Percentiles rank a stretch among this genome's conserved stretches.
Conservation (phyloP, 1,140 invertebrate species). For the Dryas iulia region DNA sequence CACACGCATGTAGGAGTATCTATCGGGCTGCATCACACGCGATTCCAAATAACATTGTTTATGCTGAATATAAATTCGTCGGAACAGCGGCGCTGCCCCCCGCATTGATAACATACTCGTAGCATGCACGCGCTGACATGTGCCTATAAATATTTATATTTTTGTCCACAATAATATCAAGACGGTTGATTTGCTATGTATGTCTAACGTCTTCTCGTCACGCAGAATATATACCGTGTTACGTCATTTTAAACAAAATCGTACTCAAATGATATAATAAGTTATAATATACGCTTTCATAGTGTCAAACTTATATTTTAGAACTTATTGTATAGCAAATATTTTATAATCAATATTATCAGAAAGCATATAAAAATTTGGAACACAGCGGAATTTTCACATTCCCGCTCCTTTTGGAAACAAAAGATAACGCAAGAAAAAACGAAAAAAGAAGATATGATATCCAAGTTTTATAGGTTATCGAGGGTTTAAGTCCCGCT, state of each 20-base stretch:
- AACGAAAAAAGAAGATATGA: too few species aligned
- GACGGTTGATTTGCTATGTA: background rate
- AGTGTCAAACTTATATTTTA: too few species aligned
- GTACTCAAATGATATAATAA: too few species aligned
- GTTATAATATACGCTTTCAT: too few species aligned
- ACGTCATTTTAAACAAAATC: background rate
- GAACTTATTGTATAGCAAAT: too few species aligned
- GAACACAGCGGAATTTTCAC: too few species aligned
- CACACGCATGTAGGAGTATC: background rate
- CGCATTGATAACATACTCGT: background rate
- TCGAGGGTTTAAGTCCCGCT: too few species aligned
- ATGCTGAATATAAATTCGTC: background rate
- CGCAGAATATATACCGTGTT: background rate
- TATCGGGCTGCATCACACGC: background rate
- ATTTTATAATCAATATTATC: too few species aligned
- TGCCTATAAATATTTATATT: background rate
- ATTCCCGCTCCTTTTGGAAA: too few species aligned
- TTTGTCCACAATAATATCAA: background rate
- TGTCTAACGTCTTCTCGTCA: background rate
- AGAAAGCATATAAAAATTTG: too few species aligned
- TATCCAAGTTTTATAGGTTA: too few species aligned
- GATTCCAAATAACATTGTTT: background rate
- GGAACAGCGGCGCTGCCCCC: background rate
- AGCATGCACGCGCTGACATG: background rate
- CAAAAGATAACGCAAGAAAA: too few species aligned